Evolutionary conservation across 2,888 invertebrate species (phyloP), one percentile per base, ranked within the genome.

Genomic region (Anthoptus insignis): DNA sequence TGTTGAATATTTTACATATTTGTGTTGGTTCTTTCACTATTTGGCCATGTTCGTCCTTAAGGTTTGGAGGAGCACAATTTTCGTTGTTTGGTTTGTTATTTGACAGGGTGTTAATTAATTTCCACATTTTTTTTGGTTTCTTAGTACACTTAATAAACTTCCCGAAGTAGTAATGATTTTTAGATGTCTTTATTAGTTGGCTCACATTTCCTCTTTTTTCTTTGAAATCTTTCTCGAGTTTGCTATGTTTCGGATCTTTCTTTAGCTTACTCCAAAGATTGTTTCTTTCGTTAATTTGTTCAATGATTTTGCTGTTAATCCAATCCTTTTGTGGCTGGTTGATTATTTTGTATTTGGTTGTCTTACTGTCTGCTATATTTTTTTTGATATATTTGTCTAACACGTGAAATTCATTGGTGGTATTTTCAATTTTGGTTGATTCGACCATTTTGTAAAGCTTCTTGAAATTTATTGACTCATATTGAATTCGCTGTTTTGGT

Each of bases 31-130:
- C 49, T 21, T 47, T 32, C 1, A 59, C 24, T 11, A 24, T 6
- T 34, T 59, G 22, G 3, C 11, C 3, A 61, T 45, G 71, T 42
- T 47, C 34, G 14, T 63, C 66, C 67, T 65, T 66, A 65, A 64
- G 64, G 52, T 73, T 75, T 75, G 76, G 80, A 76, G 78, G 83
- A 81, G 81, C 80, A 81, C 77, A 76, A 75, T 65, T 71, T n/a
- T n/a, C n/a, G 71, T 69, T 73, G 73, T 73, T 66, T 70, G 74
- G 66, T 75, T 73, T 64, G 69, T 65, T 65, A 66, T 66, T 68
- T 64, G 72, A 70, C 63, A 59, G 2, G 0, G 24, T 49, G n/a
- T 71, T 67, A 5, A 72, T 70, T 0, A 73, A 16, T 2, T 50
- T 39, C 71, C 73, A 73, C 68, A 71, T 71, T 54, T 72, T 69